Evolutionary conservation across 2,888 invertebrate genomes (phyloP), one percentile per base, ranked within the genome.

Genomic region (Ctenicera cuprea): DNA sequence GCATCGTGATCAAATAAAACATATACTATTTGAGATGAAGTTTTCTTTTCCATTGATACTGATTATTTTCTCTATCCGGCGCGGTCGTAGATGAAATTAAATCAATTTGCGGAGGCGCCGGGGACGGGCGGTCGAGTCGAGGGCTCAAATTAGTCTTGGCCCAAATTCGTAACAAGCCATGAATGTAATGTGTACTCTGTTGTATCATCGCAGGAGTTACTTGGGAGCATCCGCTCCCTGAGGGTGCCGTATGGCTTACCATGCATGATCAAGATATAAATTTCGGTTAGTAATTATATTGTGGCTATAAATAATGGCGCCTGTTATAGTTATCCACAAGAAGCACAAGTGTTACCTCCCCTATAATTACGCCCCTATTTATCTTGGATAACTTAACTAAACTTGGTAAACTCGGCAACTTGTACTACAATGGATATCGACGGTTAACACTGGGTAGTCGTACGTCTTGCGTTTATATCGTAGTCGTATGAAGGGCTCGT

Each of bases 261-360:
- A 78, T 80, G 78, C 81, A 83, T 82, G 83, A 83, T 83, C 82
- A 80, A 79, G 82, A 80, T 83, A 83, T 85, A 84, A 85, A 85
- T 85, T 84, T 79, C 79, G 80, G 80, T 81, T 79, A 75, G 82
- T 84, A 84, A 85, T 84, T 84, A 84, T 84, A 82, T 81, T 79
- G 79, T 77, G 81, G 81, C 81, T 78, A 83, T 85, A 85, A 85
- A 85, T 84, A 84, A 85, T 80, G 76, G 76, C 77, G 79, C 80
- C 76, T 81, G 80, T 80, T 83, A 82, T 82, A 83, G 82, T 81
- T 81, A 73, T 78, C 75, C 78, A 78, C 78, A 80, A 81, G 79
- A 77, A 80, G 79, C 81, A 74, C 82, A 82, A 82, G 80, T 82
- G 82, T 82, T 83, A 81, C 82, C 83, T 81, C 79, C 78, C 80